Conservation (phyloP, 2,797 vertebrate genomes). For the Nannoperca australis region DNA sequence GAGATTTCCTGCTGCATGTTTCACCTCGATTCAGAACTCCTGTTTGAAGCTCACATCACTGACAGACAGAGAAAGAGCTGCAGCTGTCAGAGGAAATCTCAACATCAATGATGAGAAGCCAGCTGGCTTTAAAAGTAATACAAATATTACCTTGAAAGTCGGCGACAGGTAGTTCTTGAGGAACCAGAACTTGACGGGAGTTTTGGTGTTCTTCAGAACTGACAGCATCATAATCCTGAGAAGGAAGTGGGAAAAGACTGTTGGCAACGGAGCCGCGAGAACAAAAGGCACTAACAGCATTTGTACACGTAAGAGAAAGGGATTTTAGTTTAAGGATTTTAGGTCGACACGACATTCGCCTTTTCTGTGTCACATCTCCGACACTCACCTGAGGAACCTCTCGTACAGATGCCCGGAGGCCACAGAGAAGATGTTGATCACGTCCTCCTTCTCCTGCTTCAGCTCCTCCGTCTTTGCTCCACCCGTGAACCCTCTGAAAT, state of each 20-base stretch:
- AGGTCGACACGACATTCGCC: background rate
- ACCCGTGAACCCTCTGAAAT: constrained; percentile 92
- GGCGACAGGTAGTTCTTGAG: constrained; percentile 99
- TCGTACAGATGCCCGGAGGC: constrained; percentile 98
- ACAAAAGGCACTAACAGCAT: background rate
- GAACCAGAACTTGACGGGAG: constrained; percentile 99
- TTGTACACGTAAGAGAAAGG: background rate
- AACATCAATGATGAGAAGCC: constrained; percentile 17
- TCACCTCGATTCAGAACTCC: constrained; percentile 18
- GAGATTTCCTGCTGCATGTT: constrained; percentile 15
- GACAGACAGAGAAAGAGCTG: constrained; percentile 17
- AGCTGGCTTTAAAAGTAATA: background rate
- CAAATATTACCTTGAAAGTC: constrained; percentile 91
- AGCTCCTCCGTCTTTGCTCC: constrained; percentile 90
- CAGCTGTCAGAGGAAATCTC: constrained; percentile 29
- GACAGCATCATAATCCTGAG: constrained; percentile 99
- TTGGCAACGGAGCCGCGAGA: constrained; percentile 2
- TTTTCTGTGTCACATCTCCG: background rate
- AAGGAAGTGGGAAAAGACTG: constrained; percentile 8
- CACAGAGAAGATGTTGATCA: constrained; percentile 98
- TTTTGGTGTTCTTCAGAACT: constrained; percentile 96
- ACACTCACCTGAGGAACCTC: constrained; percentile 93
- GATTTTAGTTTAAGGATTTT: background rate
- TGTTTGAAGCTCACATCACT: constrained; percentile 30
- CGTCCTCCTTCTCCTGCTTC: constrained; percentile 93